Evolutionary conservation across 2,113 vertebrate genomes (phyloP).

Genomic region (Solenodon paradoxus): DNA sequence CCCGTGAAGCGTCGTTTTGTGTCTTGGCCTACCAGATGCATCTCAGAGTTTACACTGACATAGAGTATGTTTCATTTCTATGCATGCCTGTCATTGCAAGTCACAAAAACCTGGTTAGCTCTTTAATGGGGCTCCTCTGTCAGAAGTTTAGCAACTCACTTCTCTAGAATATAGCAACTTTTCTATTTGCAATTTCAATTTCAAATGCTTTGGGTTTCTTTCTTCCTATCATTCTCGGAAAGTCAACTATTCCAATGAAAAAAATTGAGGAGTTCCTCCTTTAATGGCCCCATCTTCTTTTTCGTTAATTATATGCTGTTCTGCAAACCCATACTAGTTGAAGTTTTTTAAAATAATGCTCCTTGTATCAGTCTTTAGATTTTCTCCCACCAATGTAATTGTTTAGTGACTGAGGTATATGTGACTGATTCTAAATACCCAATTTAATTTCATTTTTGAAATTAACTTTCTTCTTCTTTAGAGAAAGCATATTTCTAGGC

Average conservation of each 20-base stretch:
- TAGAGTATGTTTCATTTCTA: background rate
- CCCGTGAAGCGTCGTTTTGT: background rate
- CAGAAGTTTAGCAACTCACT: background rate
- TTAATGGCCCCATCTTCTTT: background rate
- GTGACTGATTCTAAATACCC: background rate
- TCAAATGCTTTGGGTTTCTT: background rate
- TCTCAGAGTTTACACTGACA: background rate
- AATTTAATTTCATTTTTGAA: conserved; percentile 20
- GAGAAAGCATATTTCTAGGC: conserved; percentile 11
- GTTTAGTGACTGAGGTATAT: background rate
- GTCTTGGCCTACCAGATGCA: background rate
- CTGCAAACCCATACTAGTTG: background rate
- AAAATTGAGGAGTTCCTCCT: background rate
- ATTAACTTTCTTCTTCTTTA: background rate
- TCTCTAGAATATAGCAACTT: background rate
- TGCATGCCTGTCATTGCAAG: background rate
- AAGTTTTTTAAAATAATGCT: background rate
- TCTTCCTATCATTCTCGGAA: background rate
- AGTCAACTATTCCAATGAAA: background rate
- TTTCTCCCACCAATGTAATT: background rate
- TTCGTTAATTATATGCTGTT: background rate
- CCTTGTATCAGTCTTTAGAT: background rate
- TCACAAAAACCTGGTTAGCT: background rate
- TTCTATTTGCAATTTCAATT: background rate
- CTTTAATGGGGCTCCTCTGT: background rate